Conservation (phyloP, 2,113 vertebrate species). For the Steatornis caripensis region DNA sequence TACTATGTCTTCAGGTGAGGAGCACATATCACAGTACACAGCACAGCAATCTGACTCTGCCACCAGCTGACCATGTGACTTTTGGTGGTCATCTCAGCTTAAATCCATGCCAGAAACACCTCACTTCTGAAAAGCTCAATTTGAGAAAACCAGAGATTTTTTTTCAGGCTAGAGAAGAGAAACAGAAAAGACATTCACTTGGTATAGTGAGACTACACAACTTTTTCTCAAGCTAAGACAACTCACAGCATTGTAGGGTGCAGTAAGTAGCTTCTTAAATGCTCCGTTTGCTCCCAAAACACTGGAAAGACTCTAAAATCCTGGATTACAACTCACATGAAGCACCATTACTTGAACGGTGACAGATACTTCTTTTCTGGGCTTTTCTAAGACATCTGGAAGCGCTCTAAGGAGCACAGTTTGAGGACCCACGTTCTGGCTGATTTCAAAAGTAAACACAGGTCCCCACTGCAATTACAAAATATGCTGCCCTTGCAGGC, state of each 20-base stretch:
- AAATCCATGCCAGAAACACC: neutral
- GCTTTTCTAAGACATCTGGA: slow-evolving; percentile 28
- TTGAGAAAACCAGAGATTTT: neutral
- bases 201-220: neutral
- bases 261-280: neutral
- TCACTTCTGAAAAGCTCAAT: neutral
- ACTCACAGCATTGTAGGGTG: neutral
- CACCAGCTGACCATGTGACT: neutral
- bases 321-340: neutral
- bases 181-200: neutral
- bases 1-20: neutral
- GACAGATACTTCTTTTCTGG: neutral
- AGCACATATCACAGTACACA: fast-evolving
- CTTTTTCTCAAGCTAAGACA: neutral
- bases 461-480: neutral
- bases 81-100: neutral
- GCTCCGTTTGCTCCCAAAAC: neutral
- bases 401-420: neutral
- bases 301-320: neutral
- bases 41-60: neutral
- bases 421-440: neutral
- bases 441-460: slow-evolving; percentile 25
- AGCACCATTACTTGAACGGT: neutral
- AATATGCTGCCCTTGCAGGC: neutral
- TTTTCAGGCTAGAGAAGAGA: neutral